A percentile compares a stretch with the other conserved stretches of the same genome.
phyloP scores from a whole-genome alignment of 2,888 invertebrate species.

The Pristionchus fissidentatus region DNA sequence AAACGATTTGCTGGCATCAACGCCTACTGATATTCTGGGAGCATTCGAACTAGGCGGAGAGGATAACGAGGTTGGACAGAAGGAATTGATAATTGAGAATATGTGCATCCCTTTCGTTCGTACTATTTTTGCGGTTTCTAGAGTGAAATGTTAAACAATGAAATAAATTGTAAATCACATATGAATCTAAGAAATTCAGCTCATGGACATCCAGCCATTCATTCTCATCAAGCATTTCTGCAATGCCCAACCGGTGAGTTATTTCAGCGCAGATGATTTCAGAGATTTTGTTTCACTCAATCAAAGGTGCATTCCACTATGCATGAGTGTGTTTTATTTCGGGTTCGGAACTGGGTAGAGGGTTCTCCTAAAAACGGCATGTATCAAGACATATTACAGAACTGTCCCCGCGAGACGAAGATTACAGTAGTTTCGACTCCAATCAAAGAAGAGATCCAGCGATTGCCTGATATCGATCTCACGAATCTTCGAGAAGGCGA shows the following conservation, averaged over 20 bases:
- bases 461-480: slow-evolving; percentile 16
- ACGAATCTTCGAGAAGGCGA: slow-evolving; percentile 1
- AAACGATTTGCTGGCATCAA: background rate
- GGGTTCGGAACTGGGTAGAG: too few relatives aligned
- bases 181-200: background rate
- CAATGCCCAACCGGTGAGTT: slow-evolving; percentile 26
- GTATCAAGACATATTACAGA: background rate
- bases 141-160: background rate
- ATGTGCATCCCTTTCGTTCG: background rate
- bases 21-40: slow-evolving; percentile 17
- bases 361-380: background rate
- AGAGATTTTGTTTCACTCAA: too few relatives aligned
- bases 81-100: background rate
- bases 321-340: too few relatives aligned
- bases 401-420: slow-evolving; percentile 20
- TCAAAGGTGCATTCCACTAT: too few relatives aligned
- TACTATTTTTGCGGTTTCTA: background rate
- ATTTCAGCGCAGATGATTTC: too few relatives aligned
- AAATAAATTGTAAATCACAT: background rate
- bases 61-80: slow-evolving; percentile 39
- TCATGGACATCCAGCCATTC: slow-evolving; percentile 36
- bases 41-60: slow-evolving; percentile 1
- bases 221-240: slow-evolving; percentile 38
- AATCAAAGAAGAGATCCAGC: background rate
- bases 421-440: background rate